These are phyloP conservation scores for Dicranocentrus wangi DNA, from an alignment of 2,888 invertebrate genomes.

Conservation along the genomic window DNA sequence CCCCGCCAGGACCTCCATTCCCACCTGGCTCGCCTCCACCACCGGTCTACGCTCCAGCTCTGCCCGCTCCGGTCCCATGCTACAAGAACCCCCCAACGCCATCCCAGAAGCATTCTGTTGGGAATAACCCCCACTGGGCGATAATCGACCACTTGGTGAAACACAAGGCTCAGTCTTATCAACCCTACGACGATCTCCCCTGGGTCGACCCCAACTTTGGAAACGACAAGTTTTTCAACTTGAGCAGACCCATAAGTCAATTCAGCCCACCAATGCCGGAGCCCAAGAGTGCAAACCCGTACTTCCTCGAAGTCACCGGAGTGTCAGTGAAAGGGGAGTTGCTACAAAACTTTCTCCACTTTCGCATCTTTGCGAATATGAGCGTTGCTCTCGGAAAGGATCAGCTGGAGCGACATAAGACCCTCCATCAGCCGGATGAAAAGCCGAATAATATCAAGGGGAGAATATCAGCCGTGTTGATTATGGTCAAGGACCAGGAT, in stretches of 20 bases:
- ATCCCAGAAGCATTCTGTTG: constrained; percentile 12
- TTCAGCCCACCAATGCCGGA: constrained; percentile 8
- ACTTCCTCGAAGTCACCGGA: constrained; percentile 53
- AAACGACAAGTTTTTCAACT: neutral
- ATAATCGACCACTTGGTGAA: constrained; percentile 35
- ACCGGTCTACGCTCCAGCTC: neutral
- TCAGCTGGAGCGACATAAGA: constrained; percentile 2
- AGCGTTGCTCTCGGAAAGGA: constrained; percentile 26
- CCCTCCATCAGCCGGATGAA: constrained; percentile 36
- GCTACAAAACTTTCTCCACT: constrained; percentile 61
- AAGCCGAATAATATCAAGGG: constrained; percentile 41
- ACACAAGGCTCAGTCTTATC: constrained; percentile 41
- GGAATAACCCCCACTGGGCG: constrained; percentile 30
- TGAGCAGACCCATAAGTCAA: neutral
- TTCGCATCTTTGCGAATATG: constrained; percentile 47
- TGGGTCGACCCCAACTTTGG: neutral
- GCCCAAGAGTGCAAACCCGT: constrained; percentile 41
- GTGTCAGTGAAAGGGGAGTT: constrained; percentile 55
- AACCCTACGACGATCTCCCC: constrained; percentile 46
- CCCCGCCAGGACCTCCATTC: neutral
- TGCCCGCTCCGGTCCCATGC: neutral
- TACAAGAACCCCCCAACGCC: neutral
- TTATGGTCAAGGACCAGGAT: constrained; percentile 68
- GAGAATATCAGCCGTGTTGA: constrained; percentile 41
- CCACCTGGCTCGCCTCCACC: neutral